Base-by-base conservation (phyloP, 1,140 invertebrate species). In the Trachymyrmex septentrionalis region DNA sequence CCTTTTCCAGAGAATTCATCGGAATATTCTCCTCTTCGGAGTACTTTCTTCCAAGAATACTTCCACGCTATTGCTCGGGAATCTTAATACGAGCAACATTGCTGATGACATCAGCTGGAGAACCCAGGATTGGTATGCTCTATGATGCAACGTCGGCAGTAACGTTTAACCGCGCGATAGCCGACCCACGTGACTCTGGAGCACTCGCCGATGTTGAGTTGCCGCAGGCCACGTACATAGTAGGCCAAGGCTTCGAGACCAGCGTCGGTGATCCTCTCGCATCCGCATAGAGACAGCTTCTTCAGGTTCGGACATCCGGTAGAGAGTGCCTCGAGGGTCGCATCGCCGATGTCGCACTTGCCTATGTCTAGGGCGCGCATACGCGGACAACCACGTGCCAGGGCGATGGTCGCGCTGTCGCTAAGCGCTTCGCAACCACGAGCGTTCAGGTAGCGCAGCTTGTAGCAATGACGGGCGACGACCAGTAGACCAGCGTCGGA, bases 61-160 rank as follows among this genome's bases (percentile, higher is more conserved):
- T 16, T 72, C 19, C 38, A 50, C 3, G 14, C 14, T 21, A n/a
- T n/a, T 48, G n/a, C 21, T 30, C 63, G 27, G 53, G 19, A 30
- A 12, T 21, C 7, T 71, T 30, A 10, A 80, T n/a, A 21, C 16
- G 50, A 55, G 14, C n/a, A 21, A 61, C 12, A 4, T 24, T 34
- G n/a, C 27, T 75, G 16, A n/a, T 71, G 30, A 73, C 19, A 75
- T 91, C 88, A 95, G 80, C 94, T 95, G 16, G 92, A 98, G 94
- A 99, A 98, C 34, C 98, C 98, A 64, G 98, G 98, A 95, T 99
- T 99, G 0, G 98, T 99, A 92, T 99, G 98, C 94, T 99, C 98
- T 88, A 99, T 99, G 76, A 99, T 97, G 94, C 98, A 99, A 88
- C 97, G 95, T 91, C 98, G 97, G 93, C 98, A 99, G 93, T 98